Base-by-base conservation (phyloP, 2,888 invertebrate genomes). In the Eugnorisma glareosa region DNA sequence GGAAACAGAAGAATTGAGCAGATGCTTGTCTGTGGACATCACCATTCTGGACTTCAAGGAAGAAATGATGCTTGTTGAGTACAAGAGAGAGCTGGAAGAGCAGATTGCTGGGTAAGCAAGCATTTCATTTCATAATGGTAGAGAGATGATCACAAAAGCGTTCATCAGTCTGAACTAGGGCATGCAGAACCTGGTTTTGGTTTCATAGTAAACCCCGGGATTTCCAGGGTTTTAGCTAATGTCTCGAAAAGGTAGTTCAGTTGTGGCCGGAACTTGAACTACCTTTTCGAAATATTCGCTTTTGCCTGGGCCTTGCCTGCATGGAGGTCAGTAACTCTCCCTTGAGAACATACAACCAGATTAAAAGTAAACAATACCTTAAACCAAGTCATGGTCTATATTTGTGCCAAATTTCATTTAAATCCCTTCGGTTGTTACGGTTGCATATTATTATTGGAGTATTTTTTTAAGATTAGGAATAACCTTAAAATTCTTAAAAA, bases 1-100 rank as follows among this genome's bases (percentile, higher is more conserved):
- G 68, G 97, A 97, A 89, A 93, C 97, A 3, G 92, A 96, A 24
- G 93, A 95, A 71, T 89, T 97, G 1, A 96, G 96, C 85, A 91
- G 92, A 83, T 94, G 93, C 76, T 89, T 97, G 7, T 95, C 96
- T 48, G 94, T 96, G n/a, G 94, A 96, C 74, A 96, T 96, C 73
- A 92, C 94, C 59, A 92, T 96, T 59, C 75, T 93, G 59, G 95
- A 96, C 43, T 93, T 93, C 35, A 93, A 94, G 35, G 97, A 97
- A 51, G 95, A 97, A 11, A 94, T 97, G 92, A 94, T 97, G 91
- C 86, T 97, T 24, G 90, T 92, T 5, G 95, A 95, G 6, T 95
- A 97, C 40, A 96, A 97, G 82, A 94, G 95, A 75, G 94, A 97
- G 73, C 79, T 97, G 67, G 94, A 96, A 84, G 94, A 95, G 54